phyloP scores from a whole-genome alignment of 2,113 vertebrate genomes.

The Brachyhypopomus gauderio region DNA sequence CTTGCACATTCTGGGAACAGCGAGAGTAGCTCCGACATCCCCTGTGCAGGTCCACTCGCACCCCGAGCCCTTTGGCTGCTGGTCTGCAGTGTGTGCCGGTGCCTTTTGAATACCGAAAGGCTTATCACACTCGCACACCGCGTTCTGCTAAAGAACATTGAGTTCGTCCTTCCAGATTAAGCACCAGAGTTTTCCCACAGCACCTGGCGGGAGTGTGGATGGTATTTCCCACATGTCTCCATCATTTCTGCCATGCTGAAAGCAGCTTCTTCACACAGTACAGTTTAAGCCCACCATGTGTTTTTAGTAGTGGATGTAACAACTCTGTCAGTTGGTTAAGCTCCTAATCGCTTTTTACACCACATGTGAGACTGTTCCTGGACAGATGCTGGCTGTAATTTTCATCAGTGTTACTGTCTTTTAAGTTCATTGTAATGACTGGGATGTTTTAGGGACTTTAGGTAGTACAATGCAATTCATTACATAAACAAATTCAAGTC shows the following conservation, averaged over 20 bases:
- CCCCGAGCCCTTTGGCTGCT: conserved; percentile 23
- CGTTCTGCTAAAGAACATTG: conserved; percentile 28
- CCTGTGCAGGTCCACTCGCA: conserved; percentile 17
- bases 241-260: conserved; percentile 18
- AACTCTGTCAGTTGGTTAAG: not conserved
- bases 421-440: not conserved
- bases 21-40: not conserved
- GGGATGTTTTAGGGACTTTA: not conserved
- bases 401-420: not conserved
- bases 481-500: not conserved
- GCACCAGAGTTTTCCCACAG: conserved; percentile 51
- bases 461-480: not conserved
- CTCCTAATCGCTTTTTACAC: not conserved
- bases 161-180: conserved; percentile 51
- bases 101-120: conserved; percentile 42
- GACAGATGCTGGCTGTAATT: too few species aligned
- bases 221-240: conserved; percentile 25
- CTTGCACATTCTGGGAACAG: conserved; percentile 14
- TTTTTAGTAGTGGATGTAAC: not conserved
- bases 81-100: conserved; percentile 24
- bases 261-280: not conserved
- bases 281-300: not conserved
- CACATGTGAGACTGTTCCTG: too few species aligned
- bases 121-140: conserved; percentile 43
- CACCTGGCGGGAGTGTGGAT: conserved; percentile 31